Conservation (phyloP, 2,113 vertebrate genomes). For the Neolamprologus sp. region DNA sequence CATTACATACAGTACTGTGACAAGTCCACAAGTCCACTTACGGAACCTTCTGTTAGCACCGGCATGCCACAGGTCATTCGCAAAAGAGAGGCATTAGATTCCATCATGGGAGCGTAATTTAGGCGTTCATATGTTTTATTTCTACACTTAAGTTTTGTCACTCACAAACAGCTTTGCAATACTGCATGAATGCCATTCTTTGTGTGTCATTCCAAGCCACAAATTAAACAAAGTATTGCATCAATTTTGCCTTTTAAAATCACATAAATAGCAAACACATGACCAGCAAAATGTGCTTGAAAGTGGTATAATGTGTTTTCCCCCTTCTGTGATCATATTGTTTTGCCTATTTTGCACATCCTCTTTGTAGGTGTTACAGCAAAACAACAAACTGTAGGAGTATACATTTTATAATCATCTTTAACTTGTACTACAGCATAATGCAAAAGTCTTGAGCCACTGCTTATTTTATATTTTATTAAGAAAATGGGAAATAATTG, state of each 20-base stretch:
- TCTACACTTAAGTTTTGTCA: background rate
- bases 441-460: background rate
- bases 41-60: background rate
- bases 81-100: background rate
- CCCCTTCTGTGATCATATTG: background rate
- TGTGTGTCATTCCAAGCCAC: background rate
- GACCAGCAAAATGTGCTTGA: background rate
- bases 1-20: background rate
- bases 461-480: background rate
- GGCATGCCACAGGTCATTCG: background rate
- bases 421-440: background rate
- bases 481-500: background rate
- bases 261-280: background rate
- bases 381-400: background rate
- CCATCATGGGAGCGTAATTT: background rate
- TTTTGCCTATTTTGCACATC: background rate
- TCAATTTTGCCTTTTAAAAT: background rate
- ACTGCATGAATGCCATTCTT: background rate
- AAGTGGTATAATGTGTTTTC: background rate
- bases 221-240: background rate
- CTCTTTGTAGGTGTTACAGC: background rate
- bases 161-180: background rate
- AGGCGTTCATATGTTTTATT: background rate
- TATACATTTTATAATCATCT: background rate
- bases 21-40: background rate